Percentiles rank a stretch among this genome's conserved stretches.
Evolutionary conservation across 2,113 vertebrate species (phyloP).

Genomic region (Arenaria interpres): DNA sequence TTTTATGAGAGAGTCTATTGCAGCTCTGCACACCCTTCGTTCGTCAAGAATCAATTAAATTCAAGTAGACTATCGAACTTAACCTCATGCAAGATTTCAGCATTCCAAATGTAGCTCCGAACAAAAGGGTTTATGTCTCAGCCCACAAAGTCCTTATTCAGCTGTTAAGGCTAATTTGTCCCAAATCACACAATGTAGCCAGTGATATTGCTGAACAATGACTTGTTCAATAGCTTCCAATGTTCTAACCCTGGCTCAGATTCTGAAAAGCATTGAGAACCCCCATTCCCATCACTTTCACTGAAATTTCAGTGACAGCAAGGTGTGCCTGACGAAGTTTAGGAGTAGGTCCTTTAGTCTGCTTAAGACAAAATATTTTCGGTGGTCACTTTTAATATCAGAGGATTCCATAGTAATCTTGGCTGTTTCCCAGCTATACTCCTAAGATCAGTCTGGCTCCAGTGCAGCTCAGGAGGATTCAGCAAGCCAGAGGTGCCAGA

Average conservation of each 20-base stretch:
- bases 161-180: slow-evolving; percentile 77
- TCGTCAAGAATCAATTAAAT: slow-evolving; percentile 66
- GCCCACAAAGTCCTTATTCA: slow-evolving; percentile 74
- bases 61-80: slow-evolving; percentile 70
- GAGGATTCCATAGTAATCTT: neutral
- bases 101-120: slow-evolving; percentile 70
- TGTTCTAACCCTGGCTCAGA: slow-evolving; percentile 51
- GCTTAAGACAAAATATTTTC: neutral
- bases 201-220: slow-evolving; percentile 75
- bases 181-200: slow-evolving; percentile 75
- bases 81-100: slow-evolving; percentile 70
- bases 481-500: slow-evolving; percentile 27
- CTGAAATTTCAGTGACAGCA: neutral
- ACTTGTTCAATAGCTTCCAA: slow-evolving; percentile 72
- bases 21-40: slow-evolving; percentile 41
- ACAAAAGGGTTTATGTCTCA: slow-evolving; percentile 77
- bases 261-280: neutral
- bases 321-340: neutral
- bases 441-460: neutral
- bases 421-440: neutral
- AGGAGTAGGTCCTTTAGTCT: neutral
- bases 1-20: slow-evolving; percentile 15
- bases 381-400: neutral
- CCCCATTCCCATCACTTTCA: neutral
- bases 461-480: neutral